Conservation (phyloP, 2,888 invertebrate species). For the Magallana nippona region DNA sequence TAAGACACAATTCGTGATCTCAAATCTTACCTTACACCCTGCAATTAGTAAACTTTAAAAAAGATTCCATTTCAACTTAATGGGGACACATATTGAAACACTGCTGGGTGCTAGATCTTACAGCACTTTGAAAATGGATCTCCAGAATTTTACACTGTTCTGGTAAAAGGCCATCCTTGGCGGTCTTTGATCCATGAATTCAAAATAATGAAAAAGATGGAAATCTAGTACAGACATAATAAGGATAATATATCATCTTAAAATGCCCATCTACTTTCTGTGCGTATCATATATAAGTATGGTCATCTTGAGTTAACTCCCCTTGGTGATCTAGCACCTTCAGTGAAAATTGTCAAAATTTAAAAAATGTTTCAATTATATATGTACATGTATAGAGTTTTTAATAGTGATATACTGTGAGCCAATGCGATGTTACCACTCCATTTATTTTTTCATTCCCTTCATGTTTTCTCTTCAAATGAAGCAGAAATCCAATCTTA, state of each 20-base stretch:
- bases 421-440: no score
- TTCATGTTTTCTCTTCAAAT: not conserved
- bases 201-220: not conserved
- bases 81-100: slow-evolving; percentile 17
- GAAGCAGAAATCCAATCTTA: not conserved
- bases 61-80: slow-evolving; percentile 15
- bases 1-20: not conserved
- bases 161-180: not conserved
- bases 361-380: no score
- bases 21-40: not conserved
- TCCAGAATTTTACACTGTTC: slow-evolving; percentile 11
- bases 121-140: slow-evolving; percentile 27
- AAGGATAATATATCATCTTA: not conserved
- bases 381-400: no score
- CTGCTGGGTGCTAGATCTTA: slow-evolving; percentile 21
- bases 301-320: no score
- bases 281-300: no score
- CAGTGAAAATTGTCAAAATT: no score
- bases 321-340: no score
- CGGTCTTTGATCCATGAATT: slow-evolving; percentile 1
- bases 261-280: not conserved
- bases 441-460: no score
- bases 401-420: no score
- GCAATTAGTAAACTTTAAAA: slow-evolving; percentile 19
- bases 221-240: not conserved